phyloP scores from a whole-genome alignment of 2,888 invertebrate genomes.

The Atethmia centrago region DNA sequence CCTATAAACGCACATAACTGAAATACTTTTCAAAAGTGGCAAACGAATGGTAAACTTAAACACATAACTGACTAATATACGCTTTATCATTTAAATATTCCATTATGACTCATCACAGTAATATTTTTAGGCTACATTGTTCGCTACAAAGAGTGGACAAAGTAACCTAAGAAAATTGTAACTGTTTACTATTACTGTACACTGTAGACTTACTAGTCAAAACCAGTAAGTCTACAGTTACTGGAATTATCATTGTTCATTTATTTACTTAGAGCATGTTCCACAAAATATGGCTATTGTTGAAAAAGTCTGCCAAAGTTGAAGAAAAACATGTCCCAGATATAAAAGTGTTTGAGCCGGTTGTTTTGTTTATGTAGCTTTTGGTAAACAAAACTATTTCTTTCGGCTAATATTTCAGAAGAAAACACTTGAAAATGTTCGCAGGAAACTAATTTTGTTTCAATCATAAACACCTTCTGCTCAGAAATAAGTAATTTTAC shows the following conservation, averaged over 20 bases:
- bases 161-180: too few relatives aligned
- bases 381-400: constrained; percentile 60
- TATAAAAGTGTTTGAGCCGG: constrained; percentile 17
- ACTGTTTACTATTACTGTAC: too few relatives aligned
- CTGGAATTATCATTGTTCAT: not conserved
- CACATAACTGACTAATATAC: not conserved
- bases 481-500: not conserved
- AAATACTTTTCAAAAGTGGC: not conserved
- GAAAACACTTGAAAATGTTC: constrained; percentile 16
- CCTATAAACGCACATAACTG: not conserved
- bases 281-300: constrained; percentile 12
- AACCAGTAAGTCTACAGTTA: not conserved
- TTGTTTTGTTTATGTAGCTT: constrained; percentile 34
- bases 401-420: constrained; percentile 35
- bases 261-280: not conserved
- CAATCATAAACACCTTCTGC: not conserved
- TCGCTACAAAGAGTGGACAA: too few relatives aligned
- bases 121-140: not conserved
- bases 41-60: not conserved
- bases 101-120: not conserved
- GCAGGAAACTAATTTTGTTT: not conserved
- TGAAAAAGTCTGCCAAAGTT: not conserved
- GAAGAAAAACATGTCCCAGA: constrained; percentile 40
- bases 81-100: not conserved
- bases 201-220: too few relatives aligned